Evolutionary conservation across 1,140 invertebrate genomes (phyloP), one percentile per base, ranked within the genome.

Genomic region (Saccostrea glomerata): DNA sequence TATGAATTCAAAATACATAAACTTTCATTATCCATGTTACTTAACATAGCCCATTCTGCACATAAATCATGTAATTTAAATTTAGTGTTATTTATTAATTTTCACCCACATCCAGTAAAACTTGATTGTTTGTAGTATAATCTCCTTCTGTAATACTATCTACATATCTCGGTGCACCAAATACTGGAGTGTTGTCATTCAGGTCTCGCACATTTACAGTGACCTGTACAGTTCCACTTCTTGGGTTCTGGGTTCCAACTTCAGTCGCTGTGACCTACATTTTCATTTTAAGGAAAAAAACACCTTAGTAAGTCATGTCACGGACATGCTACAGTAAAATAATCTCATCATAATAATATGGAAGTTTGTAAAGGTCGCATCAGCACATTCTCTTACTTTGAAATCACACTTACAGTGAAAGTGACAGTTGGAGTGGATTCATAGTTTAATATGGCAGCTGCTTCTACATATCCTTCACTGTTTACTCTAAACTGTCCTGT

Each of bases 261-360:
- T 92, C 90, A n/a, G 89, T 90, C 36, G 90, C 90, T n/a, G 84
- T 88, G 0, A 91, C 92, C 92, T 93, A 66, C n/a, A 86, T 36
- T 60, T 63, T 63, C 54, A 88, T 63, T 17, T 2, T 7, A 47
- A 47, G 30, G 9, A 6, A 47, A 7, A 47, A 47, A 47, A 47
- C 9, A 47, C 9, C 47, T 47, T 47, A 47, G 9, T 47, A 47
- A 47, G 47, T 47, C 47, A 47, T 47, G 47, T 47, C 5, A 47
- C 0, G 47, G 47, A 47, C 47, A 47, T 47, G 6, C 47, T 9
- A 47, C 47, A 47, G 9, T 47, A 9, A 47, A 47, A 47, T 47
- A 47, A 47, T 7, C 5, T 47, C 47, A 47, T 47, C 47, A 7
- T 47, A 47, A 7, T 47, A 47, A 47, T 47, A 47, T 47, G 47